Evolutionary conservation across 2,797 vertebrate species (phyloP), one percentile per base, ranked within the genome.

Genomic region (Ataeniobius toweri): DNA sequence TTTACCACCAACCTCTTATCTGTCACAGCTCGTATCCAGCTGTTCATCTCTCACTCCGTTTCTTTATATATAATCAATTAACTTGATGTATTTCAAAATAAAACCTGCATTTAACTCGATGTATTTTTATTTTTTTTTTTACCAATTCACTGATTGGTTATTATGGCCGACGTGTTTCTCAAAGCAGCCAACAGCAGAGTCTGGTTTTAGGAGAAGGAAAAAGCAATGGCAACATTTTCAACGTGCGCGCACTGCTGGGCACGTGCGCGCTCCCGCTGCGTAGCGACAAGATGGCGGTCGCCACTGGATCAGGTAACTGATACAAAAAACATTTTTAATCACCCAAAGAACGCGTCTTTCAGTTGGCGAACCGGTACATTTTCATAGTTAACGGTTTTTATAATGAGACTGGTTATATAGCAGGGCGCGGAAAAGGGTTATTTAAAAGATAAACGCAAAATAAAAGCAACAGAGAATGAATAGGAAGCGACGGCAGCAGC

Each of bases 241-340:
- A 2, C 68, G 13, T 74, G 85, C 91, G 80, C 93, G 89, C 80
- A 82, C 65, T 20, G 67, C 46, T 53, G 56, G 10, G 50, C 31
- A 88, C 79, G 93, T 92, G 93, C 94, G 90, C 95, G 93, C 81
- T 75, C 90, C 86, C 93, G 91, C 83, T 86, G 82, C 80, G 89
- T 75, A 95, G 91, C 94, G 93, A 94, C 94, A 95, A 95, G 94
- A 96, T 96, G 95, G 95, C 95, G 95, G 94, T 94, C 92, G 91
- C 94, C 95, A 95, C 94, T 94, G 94, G 95, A 95, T 96, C 94
- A 94, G 95, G 95, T 96, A 94, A 95, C 92, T 78, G 74, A 80
- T 70, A 73, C 50, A 78, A 82, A 86, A 75, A 80, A 86, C 88
- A 82, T 48, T 5, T 69, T n/a, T 80, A 81, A 86, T 81, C 39